Evolutionary conservation across 53 echinoderm and acorn worm species (phyloP).

Genomic region (Holothuria scabra): DNA sequence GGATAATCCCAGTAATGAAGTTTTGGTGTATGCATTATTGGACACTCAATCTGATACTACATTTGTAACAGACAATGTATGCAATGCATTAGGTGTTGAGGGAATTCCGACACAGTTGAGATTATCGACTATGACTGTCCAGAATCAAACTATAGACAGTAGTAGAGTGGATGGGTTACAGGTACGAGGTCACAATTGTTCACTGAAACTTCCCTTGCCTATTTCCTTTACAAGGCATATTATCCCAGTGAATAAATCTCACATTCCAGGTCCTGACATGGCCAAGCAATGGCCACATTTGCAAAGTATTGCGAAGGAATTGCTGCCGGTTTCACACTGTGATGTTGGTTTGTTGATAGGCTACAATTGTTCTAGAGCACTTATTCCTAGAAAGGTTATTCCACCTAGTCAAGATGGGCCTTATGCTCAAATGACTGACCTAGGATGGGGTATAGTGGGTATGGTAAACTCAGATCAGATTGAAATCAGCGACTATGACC

Average conservation of each 20-base stretch:
- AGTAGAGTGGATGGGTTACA: background rate
- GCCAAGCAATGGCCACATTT: background rate
- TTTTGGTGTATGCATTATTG: background rate
- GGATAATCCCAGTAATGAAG: background rate
- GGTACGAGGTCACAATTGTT: background rate
- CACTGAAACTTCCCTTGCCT: background rate
- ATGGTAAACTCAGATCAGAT: background rate
- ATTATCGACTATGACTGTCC: constrained; percentile 16
- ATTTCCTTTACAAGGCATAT: background rate
- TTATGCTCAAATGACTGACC: constrained; percentile 5
- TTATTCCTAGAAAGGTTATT: background rate
- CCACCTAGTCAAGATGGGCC: background rate
- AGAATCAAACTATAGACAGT: background rate
- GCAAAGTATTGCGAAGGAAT: background rate
- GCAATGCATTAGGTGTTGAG: background rate
- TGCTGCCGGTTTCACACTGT: background rate
- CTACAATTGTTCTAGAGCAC: background rate
- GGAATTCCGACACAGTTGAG: too few species aligned
- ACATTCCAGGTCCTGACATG: background rate
- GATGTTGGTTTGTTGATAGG: constrained; percentile 2
- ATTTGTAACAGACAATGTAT: background rate
- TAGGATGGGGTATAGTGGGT: too few species aligned
- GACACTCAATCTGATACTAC: constrained; percentile 25
- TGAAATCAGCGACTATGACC: background rate
- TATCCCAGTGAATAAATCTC: background rate